A percentile compares a stretch with the other conserved stretches of the same genome.
Conservation (phyloP, 2,797 vertebrate species). For the Kryptolebias ocellatus region DNA sequence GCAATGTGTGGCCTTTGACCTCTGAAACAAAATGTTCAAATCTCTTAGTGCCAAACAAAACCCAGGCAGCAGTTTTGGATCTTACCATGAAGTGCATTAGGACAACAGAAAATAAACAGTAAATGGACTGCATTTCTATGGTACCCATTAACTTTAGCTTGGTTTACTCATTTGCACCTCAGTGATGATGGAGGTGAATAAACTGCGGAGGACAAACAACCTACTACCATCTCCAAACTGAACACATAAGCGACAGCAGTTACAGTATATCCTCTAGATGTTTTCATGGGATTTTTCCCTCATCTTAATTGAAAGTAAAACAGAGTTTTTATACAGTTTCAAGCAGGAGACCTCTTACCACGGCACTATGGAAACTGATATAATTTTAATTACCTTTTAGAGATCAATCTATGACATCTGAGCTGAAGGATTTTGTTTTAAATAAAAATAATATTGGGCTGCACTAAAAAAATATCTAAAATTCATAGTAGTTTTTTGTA, state of each 20-base stretch:
- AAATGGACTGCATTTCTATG: not conserved
- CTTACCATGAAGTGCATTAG: not conserved
- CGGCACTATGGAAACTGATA: too few species aligned
- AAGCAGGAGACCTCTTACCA: not conserved
- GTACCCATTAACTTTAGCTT: not conserved
- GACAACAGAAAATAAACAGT: not conserved
- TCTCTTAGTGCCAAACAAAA: too few species aligned
- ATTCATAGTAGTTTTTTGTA: not conserved
- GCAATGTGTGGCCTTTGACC: too few species aligned
- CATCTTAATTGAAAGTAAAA: not conserved
- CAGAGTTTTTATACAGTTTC: too few species aligned
- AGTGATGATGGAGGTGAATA: not conserved
- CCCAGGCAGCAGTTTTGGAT: too few species aligned
- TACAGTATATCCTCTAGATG: not conserved
- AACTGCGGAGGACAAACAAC: not conserved
- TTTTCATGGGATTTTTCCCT: not conserved
- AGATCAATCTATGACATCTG: not conserved
- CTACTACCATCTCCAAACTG: not conserved
- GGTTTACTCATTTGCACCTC: not conserved
- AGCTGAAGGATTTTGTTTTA: not conserved
- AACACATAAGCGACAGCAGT: not conserved
- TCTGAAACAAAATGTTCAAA: too few species aligned
- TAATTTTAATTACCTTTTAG: not conserved
- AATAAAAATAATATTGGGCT: not conserved
- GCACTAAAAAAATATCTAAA: not conserved